Conservation (phyloP, 2,113 vertebrate species). For the Nipponia nippon region DNA sequence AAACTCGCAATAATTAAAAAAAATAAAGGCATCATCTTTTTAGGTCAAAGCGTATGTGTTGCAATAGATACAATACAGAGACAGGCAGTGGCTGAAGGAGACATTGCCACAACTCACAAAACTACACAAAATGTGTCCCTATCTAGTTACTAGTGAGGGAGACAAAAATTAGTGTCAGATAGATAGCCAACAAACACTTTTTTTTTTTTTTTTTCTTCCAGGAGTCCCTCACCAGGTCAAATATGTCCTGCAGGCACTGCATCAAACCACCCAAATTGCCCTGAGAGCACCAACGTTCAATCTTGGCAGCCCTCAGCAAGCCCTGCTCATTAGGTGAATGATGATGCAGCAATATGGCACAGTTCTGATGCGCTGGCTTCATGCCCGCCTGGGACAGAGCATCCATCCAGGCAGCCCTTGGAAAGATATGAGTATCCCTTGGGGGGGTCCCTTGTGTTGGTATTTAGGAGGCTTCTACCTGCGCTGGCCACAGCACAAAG, state of each 20-base stretch:
- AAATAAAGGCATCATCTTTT: not conserved
- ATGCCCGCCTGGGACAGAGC: rapidly evolving
- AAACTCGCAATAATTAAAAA: not conserved
- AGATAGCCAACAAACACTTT: not conserved
- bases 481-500: rapidly evolving
- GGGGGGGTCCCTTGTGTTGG: not conserved
- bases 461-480: not conserved
- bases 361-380: not conserved
- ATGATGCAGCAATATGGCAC: rapidly evolving
- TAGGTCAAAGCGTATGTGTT: not conserved
- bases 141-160: not conserved
- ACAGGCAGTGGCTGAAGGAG: not conserved
- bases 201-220: not conserved
- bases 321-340: not conserved
- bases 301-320: not conserved
- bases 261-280: not conserved
- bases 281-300: rapidly evolving
- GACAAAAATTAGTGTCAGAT: not conserved
- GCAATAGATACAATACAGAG: not conserved
- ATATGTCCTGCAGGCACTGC: rapidly evolving
- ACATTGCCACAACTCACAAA: not conserved
- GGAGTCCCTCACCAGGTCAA: too few relatives aligned
- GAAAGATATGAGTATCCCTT: not conserved
- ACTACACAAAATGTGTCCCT: not conserved
- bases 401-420: not conserved